Evolutionary conservation across 2,113 vertebrate species (phyloP).

Genomic region (Spizaetus ornatus): DNA sequence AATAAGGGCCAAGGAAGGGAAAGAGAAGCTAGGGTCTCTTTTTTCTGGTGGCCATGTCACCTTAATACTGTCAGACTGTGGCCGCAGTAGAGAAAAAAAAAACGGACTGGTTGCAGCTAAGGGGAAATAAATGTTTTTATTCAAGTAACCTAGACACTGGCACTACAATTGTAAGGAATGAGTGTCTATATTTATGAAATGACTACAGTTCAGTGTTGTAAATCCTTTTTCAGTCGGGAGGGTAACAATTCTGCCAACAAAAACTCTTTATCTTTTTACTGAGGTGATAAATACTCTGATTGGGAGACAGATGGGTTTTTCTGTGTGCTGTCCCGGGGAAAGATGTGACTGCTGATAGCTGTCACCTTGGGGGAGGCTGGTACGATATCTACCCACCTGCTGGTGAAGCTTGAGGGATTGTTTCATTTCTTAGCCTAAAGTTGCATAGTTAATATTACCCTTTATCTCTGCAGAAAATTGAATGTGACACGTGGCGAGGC

Average conservation of each 20-base stretch:
- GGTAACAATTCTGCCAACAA: neutral
- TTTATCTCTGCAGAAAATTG: neutral
- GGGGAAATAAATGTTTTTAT: neutral
- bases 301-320: neutral
- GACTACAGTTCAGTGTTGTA: neutral
- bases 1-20: neutral
- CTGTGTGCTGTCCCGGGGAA: neutral
- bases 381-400: neutral
- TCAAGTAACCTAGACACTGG: neutral
- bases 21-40: neutral
- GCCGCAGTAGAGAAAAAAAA: neutral
- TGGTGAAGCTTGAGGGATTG: neutral
- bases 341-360: neutral
- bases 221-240: neutral
- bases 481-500: accelerated
- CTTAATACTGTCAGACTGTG: neutral
- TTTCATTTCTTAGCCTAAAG: neutral
- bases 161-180: neutral
- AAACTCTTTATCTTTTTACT: neutral
- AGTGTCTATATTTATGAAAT: neutral
- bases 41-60: neutral
- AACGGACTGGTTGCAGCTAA: neutral
- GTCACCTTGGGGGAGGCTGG: neutral
- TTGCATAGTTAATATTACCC: neutral
- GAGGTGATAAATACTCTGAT: neutral